These are phyloP conservation scores for Monoplex corrugatus DNA, from an alignment of 2,888 invertebrate genomes.

Conservation along the genomic window DNA sequence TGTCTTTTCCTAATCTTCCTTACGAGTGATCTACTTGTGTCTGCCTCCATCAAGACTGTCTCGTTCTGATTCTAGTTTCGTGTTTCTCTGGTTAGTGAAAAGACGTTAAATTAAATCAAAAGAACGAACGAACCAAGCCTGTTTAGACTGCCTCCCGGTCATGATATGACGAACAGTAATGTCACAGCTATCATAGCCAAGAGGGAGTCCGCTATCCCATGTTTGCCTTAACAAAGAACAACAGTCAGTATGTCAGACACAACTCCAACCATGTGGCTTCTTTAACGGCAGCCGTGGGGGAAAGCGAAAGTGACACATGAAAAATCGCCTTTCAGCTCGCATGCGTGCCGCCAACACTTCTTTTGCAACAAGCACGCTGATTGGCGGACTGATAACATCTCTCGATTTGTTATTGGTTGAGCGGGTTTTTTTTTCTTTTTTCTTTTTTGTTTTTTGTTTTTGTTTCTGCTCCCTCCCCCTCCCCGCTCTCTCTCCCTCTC, in stretches of 20 bases:
- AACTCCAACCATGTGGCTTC: neutral
- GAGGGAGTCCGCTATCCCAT: too few relatives aligned
- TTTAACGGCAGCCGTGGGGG: neutral
- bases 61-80: neutral
- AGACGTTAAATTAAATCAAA: too few relatives aligned
- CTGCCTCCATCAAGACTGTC: too few relatives aligned
- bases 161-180: too few relatives aligned
- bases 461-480: neutral
- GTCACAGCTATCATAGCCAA: too few relatives aligned
- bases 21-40: too few relatives aligned
- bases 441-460: neutral
- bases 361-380: conserved; percentile 38
- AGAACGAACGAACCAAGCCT: too few relatives aligned
- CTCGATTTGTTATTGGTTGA: conserved; percentile 38
- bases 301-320: conserved; percentile 36
- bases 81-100: neutral
- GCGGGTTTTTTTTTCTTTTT: neutral
- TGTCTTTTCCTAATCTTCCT: too few relatives aligned
- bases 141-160: too few relatives aligned
- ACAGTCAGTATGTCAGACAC: neutral
- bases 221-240: neutral
- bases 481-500: neutral
- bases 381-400: conserved; percentile 41
- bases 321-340: conserved; percentile 14
- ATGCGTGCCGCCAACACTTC: neutral